These are phyloP conservation scores for Odontocolon sp. DNA, from an alignment of 2,888 invertebrate genomes.

Conservation along the genomic window DNA sequence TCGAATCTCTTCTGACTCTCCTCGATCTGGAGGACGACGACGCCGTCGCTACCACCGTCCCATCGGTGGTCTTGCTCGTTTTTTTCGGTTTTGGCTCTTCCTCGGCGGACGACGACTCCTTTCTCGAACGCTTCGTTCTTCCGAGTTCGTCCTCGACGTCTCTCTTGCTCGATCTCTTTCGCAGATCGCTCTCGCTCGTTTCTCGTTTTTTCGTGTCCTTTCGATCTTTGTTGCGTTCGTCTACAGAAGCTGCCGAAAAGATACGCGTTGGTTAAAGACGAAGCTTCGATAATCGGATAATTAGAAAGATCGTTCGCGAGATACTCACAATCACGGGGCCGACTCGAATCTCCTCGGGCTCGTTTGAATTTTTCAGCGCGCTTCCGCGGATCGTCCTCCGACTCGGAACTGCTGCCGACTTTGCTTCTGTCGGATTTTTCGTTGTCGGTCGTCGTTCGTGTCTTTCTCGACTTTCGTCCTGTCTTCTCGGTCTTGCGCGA, in stretches of 20 bases:
- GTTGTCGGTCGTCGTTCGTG: constrained; percentile 81
- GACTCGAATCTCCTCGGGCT: constrained; percentile 70
- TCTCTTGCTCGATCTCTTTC: constrained; percentile 78
- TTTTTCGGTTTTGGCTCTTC: constrained; percentile 76
- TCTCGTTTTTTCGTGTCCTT: constrained; percentile 79
- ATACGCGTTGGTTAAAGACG: background rate
- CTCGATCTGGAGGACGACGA: constrained; percentile 73
- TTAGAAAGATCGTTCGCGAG: background rate
- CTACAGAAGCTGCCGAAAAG: constrained; percentile 71
- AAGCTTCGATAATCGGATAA: too few relatives aligned
- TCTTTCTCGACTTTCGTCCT: constrained; percentile 75
- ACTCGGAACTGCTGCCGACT: constrained; percentile 82
- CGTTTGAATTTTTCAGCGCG: constrained; percentile 75
- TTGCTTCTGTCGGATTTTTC: constrained; percentile 82
- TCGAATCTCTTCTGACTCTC: constrained; percentile 60
- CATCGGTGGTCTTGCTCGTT: constrained; percentile 77
- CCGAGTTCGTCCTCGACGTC: constrained; percentile 81
- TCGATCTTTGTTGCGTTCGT: constrained; percentile 80
- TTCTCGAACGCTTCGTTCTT: constrained; percentile 73
- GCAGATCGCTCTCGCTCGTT: constrained; percentile 80
- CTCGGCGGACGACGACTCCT: constrained; percentile 76
- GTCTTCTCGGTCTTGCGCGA: constrained; percentile 74
- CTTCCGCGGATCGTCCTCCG: constrained; percentile 82
- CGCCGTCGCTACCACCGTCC: too few relatives aligned
- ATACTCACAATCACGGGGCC: constrained; percentile 67